Percentiles rank a stretch among this genome's conserved stretches.
phyloP scores from a whole-genome alignment of 2,797 vertebrate genomes.

The Melanogrammus aeglefinus region DNA sequence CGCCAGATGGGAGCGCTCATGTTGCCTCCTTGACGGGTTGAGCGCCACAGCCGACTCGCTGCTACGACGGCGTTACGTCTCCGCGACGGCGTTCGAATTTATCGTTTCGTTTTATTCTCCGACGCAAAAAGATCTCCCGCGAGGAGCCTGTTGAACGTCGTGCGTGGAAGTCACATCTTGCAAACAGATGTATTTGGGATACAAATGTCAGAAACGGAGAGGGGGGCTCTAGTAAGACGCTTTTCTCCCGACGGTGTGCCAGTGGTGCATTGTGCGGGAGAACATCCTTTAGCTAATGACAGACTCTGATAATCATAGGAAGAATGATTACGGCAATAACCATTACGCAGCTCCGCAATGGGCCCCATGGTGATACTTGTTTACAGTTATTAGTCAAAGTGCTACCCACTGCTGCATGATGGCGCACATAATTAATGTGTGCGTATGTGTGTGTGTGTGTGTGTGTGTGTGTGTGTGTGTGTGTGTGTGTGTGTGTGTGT shows the following conservation, averaged over 20 bases:
- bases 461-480: background rate
- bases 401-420: slow-evolving; percentile 44
- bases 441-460: slow-evolving; percentile 10
- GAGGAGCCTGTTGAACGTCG: slow-evolving; percentile 38
- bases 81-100: slow-evolving; percentile 21
- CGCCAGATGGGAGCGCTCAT: slow-evolving; percentile 47
- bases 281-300: slow-evolving; percentile 39
- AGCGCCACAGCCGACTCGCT: slow-evolving; percentile 9
- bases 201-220: slow-evolving; percentile 36
- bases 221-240: background rate
- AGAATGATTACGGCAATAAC: slow-evolving; percentile 69
- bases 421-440: slow-evolving; percentile 47
- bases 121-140: slow-evolving; percentile 28
- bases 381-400: slow-evolving; percentile 69
- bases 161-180: slow-evolving; percentile 38
- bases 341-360: slow-evolving; percentile 58
- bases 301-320: slow-evolving; percentile 59
- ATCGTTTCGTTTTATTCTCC: slow-evolving; percentile 21
- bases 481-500: slow-evolving; percentile 6
- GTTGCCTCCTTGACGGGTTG: slow-evolving; percentile 15
- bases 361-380: slow-evolving; percentile 65
- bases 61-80: slow-evolving; percentile 3
- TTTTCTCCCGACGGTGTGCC: slow-evolving; percentile 14
- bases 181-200: slow-evolving; percentile 48
- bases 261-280: slow-evolving; percentile 31